Base-by-base conservation (phyloP, 2,888 invertebrate genomes). In the Rhagonycha fulva region DNA sequence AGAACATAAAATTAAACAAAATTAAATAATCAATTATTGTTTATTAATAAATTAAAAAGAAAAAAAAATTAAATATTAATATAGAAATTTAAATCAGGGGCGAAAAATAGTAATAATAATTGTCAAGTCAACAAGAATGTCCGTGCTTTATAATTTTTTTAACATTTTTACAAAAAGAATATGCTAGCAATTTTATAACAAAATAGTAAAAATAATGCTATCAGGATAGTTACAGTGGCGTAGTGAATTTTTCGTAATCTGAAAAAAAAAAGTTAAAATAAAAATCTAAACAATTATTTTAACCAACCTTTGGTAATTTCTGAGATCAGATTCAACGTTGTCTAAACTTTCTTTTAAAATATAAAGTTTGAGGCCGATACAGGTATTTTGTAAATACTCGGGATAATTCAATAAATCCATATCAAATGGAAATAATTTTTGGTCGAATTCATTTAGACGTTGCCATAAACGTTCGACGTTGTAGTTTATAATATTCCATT, bases 301-400 rank as follows among this genome's bases (percentile, higher is more conserved):
- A 47, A 7, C 47, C n/a, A 47, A 75, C 75, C 30, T 75, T 75
- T 67, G n/a, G 23, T 75, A 75, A 23, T 60, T 14, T 62, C 23
- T 26, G 11, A 11, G 30, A 23, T 75, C 71, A 1, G 14, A 68
- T 62, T 71, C 47, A 3, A 26, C 14, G 14, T 75, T 61, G 24
- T 75, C 71, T 78, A 83, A 82, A 68, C n/a, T 47, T 78, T 84
- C 84, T 74, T 84, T 83, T n/a, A 83, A 74, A 26, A 82, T 79
- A 70, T 81, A 83, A 70, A 81, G 79, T 75, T 84, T 84, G 30
- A 84, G 68, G 9, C 84, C 83, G 7, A 63, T 75, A 63, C 82
- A 76, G 19, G 81, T 68, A 78, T 81, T 80, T 61, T 70, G 77
- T 3, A 82, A 78, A 70, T 82, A 83, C 47, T 32, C 70, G 12